Evolutionary conservation across 2,113 vertebrate genomes (phyloP), one percentile per base, ranked within the genome.

Genomic region (Myiozetetes cayanensis): DNA sequence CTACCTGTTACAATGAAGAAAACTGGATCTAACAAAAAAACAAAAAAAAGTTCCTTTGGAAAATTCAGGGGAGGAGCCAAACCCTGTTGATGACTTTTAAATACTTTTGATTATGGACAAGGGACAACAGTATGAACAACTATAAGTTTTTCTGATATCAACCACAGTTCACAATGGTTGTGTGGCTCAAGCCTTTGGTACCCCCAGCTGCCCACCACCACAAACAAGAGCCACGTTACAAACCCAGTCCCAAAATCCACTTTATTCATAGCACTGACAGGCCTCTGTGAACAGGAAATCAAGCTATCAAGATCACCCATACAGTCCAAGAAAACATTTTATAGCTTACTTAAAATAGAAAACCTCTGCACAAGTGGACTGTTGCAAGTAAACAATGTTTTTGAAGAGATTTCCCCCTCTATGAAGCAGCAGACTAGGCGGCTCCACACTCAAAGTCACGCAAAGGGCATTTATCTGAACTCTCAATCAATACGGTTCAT

Each of bases 381-480:
- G 24, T 21, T 83, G 74, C 65, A 72, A 96, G 82, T 87, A 95
- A 97, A 95, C 93, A 95, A 78, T 78, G 91, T 93, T 97, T 96
- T 86, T 77, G 80, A 97, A 96, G 84, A 95, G 56, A 95, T 81
- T 97, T 96, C 95, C 93, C 96, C 77, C 90, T 93, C 61, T 1
- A 3, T 3, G 74, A 89, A 90, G 83, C 80, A 88, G 88, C 88
- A 97, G 97, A 97, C 96, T 96, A 87, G 94, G 94, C 7, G 95
- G 92, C 97, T 97, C 97, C 86, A 85, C 62, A 72, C 81, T 84
- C 89, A 63, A 95, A 97, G 96, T 96, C 96, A 97, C 47, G 68
- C 92, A 96, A 96, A 95, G 95, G 93, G 76, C 91, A 92, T 96
- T 97, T 96, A 97, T 97, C 97, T 97, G 75, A 80, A 53, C 91